Evolutionary conservation across 1,140 invertebrate genomes (phyloP).

Genomic region (Drosophila chauvacae): DNA sequence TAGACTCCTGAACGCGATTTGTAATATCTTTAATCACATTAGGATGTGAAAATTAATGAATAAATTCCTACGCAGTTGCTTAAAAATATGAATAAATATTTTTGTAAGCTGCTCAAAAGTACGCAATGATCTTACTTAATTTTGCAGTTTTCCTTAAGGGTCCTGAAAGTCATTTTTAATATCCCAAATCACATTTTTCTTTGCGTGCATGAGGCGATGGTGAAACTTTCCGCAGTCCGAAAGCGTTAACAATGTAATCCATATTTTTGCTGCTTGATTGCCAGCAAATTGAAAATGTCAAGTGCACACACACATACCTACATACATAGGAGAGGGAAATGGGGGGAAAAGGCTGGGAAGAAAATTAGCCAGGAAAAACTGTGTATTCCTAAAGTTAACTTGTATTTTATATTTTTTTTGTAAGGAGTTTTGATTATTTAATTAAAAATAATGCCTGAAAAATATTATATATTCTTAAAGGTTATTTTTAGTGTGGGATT

Average conservation of each 20-base stretch:
- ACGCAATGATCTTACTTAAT: not conserved
- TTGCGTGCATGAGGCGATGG: constrained; percentile 4
- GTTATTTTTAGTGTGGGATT: too few relatives aligned
- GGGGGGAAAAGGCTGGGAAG: not conserved
- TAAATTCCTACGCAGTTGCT: too few relatives aligned
- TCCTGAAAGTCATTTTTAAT: too few relatives aligned
- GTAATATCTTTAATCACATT: too few relatives aligned
- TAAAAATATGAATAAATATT: not conserved
- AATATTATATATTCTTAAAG: too few relatives aligned
- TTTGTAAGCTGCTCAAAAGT: not conserved
- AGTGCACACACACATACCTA: constrained; percentile 51
- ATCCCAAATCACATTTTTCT: not conserved
- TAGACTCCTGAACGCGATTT: too few relatives aligned
- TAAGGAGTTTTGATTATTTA: too few relatives aligned
- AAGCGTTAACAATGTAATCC: constrained; percentile 67
- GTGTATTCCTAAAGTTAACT: not conserved
- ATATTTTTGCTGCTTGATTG: constrained; percentile 70
- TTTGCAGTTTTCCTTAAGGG: too few relatives aligned
- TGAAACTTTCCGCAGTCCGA: constrained; percentile 20
- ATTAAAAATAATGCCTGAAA: too few relatives aligned
- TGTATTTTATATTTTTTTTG: not conserved
- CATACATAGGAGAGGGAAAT: not conserved
- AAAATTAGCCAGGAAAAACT: not conserved
- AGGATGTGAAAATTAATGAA: not conserved
- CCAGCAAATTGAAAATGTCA: constrained; percentile 80